Conservation (phyloP, 2,888 invertebrate species). For the Pomacea canaliculata region DNA sequence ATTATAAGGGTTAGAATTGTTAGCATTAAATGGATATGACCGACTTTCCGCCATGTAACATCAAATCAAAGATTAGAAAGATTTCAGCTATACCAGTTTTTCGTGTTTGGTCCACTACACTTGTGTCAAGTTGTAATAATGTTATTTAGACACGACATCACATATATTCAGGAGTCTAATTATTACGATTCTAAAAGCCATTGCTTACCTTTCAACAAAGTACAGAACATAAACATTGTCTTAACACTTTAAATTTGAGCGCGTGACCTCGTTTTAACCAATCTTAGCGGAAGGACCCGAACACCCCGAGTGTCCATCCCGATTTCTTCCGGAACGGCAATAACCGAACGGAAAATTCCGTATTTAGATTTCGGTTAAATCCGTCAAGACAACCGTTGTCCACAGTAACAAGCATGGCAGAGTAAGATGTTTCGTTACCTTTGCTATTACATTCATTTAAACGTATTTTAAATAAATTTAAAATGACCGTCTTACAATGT, state of each 20-base stretch:
- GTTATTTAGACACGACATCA: no score
- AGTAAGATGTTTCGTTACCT: neutral
- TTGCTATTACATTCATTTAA: neutral
- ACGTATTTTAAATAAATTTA: neutral
- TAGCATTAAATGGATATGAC: no score
- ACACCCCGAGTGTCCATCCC: neutral
- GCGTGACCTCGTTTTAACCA: conserved; percentile 14
- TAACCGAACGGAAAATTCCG: neutral
- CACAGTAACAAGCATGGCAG: conserved; percentile 39
- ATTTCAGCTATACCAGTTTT: no score
- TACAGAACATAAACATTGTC: neutral
- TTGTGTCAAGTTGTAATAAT: no score
- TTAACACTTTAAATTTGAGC: conserved; percentile 22
- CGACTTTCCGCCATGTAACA: no score
- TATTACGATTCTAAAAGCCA: neutral
- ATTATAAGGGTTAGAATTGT: no score
- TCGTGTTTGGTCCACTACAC: no score
- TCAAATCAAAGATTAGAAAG: no score
- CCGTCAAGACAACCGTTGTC: conserved; percentile 25
- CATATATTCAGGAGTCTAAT: no score
- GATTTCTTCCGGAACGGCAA: neutral
- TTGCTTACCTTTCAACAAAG: neutral
- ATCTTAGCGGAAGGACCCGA: conserved; percentile 5
- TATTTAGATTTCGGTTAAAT: conserved; percentile 16
- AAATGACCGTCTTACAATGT: neutral